These are phyloP conservation scores for Falco naumanni DNA, from an alignment of 2,797 vertebrate species.

Conservation along the genomic window DNA sequence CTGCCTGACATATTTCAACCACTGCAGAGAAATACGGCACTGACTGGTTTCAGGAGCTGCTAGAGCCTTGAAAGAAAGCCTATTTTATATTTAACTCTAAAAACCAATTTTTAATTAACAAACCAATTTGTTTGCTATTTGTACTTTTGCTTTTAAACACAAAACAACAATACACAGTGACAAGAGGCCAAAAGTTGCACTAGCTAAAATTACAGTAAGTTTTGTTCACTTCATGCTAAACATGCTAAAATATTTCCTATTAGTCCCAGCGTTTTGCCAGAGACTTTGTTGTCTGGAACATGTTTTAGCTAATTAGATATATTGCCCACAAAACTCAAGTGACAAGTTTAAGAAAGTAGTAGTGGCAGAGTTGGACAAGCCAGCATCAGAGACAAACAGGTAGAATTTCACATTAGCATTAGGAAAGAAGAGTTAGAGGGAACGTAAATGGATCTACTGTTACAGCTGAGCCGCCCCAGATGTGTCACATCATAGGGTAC, in stretches of 20 bases:
- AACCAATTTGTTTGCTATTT: neutral
- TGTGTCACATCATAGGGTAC: neutral
- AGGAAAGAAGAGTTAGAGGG: neutral
- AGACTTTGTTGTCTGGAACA: neutral
- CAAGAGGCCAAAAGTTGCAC: neutral
- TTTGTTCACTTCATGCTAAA: neutral
- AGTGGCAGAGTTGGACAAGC: neutral
- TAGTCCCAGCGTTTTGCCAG: neutral
- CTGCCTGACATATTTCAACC: conserved; percentile 80
- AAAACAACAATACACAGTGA: neutral
- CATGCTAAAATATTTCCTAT: neutral
- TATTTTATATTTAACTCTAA: neutral
- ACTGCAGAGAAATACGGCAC: conserved; percentile 33
- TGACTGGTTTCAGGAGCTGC: conserved; percentile 17
- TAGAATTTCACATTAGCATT: neutral
- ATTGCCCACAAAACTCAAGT: neutral
- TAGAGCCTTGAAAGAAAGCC: conserved; percentile 25
- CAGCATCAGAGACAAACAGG: neutral
- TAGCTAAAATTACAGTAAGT: neutral
- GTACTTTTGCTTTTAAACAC: neutral
- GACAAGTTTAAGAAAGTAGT: neutral
- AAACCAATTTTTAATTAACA: neutral
- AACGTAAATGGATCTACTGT: neutral
- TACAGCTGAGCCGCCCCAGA: neutral
- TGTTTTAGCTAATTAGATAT: neutral